Percentiles rank a stretch among this genome's conserved stretches.
These are phyloP conservation scores for Lutraria rhynchaena DNA, from an alignment of 1,140 invertebrate genomes.

Conservation along the genomic window DNA sequence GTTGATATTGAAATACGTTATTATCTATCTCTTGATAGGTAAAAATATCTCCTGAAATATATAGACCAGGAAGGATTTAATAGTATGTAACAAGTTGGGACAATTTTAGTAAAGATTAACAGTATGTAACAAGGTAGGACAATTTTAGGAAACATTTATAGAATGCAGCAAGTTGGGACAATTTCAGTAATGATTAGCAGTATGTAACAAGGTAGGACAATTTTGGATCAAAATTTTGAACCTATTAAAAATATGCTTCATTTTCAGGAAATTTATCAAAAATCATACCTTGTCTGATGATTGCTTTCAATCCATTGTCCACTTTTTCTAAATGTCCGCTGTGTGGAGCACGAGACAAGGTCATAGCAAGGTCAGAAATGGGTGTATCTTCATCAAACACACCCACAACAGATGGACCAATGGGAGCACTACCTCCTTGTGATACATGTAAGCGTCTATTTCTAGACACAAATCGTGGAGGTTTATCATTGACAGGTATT, in stretches of 20 bases:
- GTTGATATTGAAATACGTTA: conserved; percentile 72
- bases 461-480: conserved; percentile 63
- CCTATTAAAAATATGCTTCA: no score
- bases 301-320: conserved; percentile 24
- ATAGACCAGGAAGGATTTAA: no score
- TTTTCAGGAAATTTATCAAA: no score
- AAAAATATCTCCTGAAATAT: conserved; percentile 69
- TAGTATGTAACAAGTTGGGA: conserved; percentile 7
- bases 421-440: conserved; percentile 62
- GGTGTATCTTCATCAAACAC: conserved; percentile 66
- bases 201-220: no score
- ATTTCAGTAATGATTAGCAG: not conserved
- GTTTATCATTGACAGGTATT: conserved; percentile 74
- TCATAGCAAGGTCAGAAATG: conserved; percentile 60
- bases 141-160: no score
- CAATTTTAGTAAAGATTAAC: not conserved
- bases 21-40: conserved; percentile 67
- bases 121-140: no score
- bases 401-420: conserved; percentile 54
- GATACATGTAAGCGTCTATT: conserved; percentile 62
- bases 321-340: conserved; percentile 64
- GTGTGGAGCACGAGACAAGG: conserved; percentile 58
- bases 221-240: no score
- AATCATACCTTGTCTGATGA: conserved; percentile 36
- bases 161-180: not conserved